A percentile compares a stretch with the other conserved stretches of the same genome.
Evolutionary conservation across 2,888 invertebrate genomes (phyloP).

Genomic region (Perithous albicinctus): DNA sequence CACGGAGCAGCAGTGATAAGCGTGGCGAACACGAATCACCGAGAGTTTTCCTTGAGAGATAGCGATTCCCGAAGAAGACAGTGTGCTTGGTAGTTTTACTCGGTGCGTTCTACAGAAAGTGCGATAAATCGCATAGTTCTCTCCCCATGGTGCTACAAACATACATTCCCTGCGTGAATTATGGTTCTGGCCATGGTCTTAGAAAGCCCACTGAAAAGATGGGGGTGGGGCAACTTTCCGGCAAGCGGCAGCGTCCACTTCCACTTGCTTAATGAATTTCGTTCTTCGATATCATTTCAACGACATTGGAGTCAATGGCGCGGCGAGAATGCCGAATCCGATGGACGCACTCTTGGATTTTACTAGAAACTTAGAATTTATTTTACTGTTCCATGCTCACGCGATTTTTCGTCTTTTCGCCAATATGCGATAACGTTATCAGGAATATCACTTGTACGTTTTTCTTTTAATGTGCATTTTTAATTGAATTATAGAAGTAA

Average conservation of each 20-base stretch:
- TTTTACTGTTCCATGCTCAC: constrained; percentile 17
- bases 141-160: constrained; percentile 60
- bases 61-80: constrained; percentile 56
- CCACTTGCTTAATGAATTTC: constrained; percentile 70
- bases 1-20: constrained; percentile 52
- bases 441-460: too few species aligned
- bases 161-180: constrained; percentile 57
- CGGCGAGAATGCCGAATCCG: constrained; percentile 31
- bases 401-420: constrained; percentile 26
- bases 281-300: constrained; percentile 67
- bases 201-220: constrained; percentile 37
- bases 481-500: background rate
- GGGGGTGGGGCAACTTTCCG: constrained; percentile 54
- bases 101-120: constrained; percentile 62
- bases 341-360: constrained; percentile 34
- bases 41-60: constrained; percentile 61
- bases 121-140: constrained; percentile 68
- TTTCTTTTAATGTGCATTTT: background rate
- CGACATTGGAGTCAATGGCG: constrained; percentile 68
- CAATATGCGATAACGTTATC: background rate
- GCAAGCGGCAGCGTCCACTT: constrained; percentile 27
- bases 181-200: constrained; percentile 6
- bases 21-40: constrained; percentile 55
- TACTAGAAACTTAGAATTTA: constrained; percentile 22
- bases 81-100: constrained; percentile 33